Percentiles rank a stretch among this genome's conserved stretches.
Conservation (phyloP, 2,888 invertebrate genomes). For the Ectobius pallidus region DNA sequence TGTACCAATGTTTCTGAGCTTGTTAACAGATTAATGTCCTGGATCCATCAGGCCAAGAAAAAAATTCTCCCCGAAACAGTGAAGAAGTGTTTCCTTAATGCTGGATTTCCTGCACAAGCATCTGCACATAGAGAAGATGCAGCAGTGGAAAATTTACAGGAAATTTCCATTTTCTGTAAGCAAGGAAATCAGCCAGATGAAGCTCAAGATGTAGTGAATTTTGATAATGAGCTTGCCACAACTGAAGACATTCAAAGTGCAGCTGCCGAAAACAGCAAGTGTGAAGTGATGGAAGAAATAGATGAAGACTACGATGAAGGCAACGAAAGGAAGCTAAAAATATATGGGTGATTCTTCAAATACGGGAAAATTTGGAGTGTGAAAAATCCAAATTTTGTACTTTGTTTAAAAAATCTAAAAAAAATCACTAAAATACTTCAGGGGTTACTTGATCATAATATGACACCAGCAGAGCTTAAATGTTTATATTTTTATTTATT, state of each 20-base stretch:
- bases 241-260: background rate
- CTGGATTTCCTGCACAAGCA: no score
- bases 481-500: no score
- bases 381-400: no score
- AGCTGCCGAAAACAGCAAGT: background rate
- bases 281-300: background rate
- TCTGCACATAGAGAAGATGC: no score
- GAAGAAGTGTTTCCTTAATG: no score
- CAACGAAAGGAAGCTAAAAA: background rate
- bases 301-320: background rate
- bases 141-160: background rate
- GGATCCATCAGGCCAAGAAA: background rate
- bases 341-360: background rate
- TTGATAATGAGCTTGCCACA: background rate
- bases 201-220: background rate
- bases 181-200: background rate
- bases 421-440: no score
- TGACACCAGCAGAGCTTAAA: no score
- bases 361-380: no score
- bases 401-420: no score
- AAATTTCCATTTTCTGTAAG: background rate
- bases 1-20: background rate
- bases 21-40: background rate
- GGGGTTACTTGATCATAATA: no score
- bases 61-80: background rate